Percentiles rank a stretch among this genome's conserved stretches.
phyloP scores from a whole-genome alignment of 2,113 vertebrate species.

The Scytalopus superciliaris region DNA sequence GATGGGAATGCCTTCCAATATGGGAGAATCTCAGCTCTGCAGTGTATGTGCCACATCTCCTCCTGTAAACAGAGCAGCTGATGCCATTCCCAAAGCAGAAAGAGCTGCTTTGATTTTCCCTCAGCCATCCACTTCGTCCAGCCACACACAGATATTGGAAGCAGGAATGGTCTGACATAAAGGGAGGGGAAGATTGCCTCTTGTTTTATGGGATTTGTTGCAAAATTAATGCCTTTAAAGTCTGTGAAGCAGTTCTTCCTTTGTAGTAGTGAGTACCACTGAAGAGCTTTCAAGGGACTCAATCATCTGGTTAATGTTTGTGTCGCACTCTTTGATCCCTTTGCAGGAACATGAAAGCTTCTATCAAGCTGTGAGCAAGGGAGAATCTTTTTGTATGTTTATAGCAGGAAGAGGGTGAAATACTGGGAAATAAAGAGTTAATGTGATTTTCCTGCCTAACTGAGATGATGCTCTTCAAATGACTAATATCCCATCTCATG shows the following conservation, averaged over 20 bases:
- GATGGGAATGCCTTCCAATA: background rate
- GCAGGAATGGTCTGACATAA: background rate
- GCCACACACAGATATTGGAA: background rate
- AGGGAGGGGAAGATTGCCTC: background rate
- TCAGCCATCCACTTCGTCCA: background rate
- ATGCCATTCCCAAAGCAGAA: too few relatives aligned
- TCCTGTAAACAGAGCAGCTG: background rate
- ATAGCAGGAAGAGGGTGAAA: background rate
- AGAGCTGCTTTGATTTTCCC: background rate
- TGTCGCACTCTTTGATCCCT: background rate
- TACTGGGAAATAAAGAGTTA: background rate
- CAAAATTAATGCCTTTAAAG: background rate
- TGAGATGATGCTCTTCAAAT: background rate
- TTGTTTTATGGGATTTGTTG: background rate
- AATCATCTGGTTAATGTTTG: background rate
- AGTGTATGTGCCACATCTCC: background rate
- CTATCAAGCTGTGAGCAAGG: background rate
- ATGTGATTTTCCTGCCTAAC: background rate
- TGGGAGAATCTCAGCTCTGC: background rate
- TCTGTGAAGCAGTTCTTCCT: background rate
- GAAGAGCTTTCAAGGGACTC: background rate
- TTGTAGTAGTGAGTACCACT: background rate
- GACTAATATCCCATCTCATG: constrained; percentile 5
- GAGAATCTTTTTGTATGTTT: background rate
- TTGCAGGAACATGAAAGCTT: background rate